Evolutionary conservation across 2,888 invertebrate species (phyloP), one percentile per base, ranked within the genome.

Genomic region (Unio pictorum): DNA sequence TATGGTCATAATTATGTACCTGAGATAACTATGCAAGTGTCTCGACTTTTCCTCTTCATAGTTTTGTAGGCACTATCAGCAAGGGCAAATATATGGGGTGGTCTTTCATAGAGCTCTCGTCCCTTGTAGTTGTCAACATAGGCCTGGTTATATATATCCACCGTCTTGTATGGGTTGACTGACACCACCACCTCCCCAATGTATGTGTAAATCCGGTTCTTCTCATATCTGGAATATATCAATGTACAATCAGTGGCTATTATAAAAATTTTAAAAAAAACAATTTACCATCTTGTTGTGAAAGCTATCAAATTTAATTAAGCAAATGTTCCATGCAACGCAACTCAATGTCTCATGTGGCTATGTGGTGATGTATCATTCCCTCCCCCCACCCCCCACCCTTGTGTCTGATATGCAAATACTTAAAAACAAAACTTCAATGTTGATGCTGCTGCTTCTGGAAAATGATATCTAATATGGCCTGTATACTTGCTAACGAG

Each of bases 41-140:
- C 98, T 84, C 94, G 93, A 64, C 95, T 94, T 89, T 93, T 93
- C 88, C 98, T 95, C 89, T 97, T 94, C 92, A 99, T 95, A 73
- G 96, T 95, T 90, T 95, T 94, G 90, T 99, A 98, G 64, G 98
- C 97, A 11, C 96, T 95, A 90, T 99, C 99, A 1, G 98, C 98
- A 72, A 99, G 95, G n/a, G 99, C 98, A 91, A 95, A 99, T 80
- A 99, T 95, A 89, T 99, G 99, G 0, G 99, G 99, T 0, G 95
- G 94, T 86, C 98, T 95, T 90, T 99, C 99, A 89, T 98, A 99
- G 87, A 98, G 93, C 92, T 99, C 98, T 84, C 98, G 92, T 18
- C 96, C 97, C 93, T 95, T 95, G 91, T 98, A 99, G 91, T 95
- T 94, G 74, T 95, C 94, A 89, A 99, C 94, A 87, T 94, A 93